phyloP scores from a whole-genome alignment of 1,140 invertebrate species.

The Anoplophora glabripennis region DNA sequence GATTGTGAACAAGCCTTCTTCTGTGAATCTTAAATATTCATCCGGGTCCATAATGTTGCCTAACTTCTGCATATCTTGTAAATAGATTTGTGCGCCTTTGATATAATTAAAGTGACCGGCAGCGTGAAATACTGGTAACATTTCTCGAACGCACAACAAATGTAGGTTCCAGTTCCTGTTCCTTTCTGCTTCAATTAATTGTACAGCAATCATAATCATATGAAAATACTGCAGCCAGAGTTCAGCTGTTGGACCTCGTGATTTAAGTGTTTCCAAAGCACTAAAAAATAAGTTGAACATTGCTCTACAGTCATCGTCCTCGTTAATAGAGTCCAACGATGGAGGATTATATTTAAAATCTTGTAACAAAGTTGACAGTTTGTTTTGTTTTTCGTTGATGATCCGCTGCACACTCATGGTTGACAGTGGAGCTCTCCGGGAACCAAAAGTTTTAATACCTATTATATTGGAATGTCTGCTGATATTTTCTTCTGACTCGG shows the following conservation, averaged over 20 bases:
- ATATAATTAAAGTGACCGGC: constrained; percentile 41
- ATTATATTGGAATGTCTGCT: background rate
- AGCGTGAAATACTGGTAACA: constrained; percentile 48
- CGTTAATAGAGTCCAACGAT: too few relatives aligned
- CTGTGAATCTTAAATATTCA: constrained; percentile 42
- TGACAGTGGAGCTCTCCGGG: constrained; percentile 3
- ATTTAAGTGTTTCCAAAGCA: too few relatives aligned
- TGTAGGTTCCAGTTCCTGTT: constrained; percentile 20
- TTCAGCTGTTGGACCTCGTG: background rate
- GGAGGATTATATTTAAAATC: too few relatives aligned
- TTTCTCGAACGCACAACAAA: constrained; percentile 36
- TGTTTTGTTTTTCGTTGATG: background rate
- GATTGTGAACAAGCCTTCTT: constrained; percentile 20
- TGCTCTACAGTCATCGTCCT: constrained; percentile 1
- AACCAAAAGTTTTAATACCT: constrained; percentile 7
- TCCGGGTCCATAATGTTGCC: constrained; percentile 31
- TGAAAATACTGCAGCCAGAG: background rate
- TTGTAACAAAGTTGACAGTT: background rate
- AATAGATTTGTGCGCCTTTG: constrained; percentile 35
- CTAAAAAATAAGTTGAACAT: background rate
- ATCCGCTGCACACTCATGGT: constrained; percentile 1
- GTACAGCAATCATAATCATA: background rate
- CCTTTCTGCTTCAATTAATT: constrained; percentile 11
- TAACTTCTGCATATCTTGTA: constrained; percentile 39
- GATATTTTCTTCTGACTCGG: constrained; percentile 4